These are phyloP conservation scores for Torymus texanus DNA, from an alignment of 2,888 invertebrate genomes.

Conservation along the genomic window DNA sequence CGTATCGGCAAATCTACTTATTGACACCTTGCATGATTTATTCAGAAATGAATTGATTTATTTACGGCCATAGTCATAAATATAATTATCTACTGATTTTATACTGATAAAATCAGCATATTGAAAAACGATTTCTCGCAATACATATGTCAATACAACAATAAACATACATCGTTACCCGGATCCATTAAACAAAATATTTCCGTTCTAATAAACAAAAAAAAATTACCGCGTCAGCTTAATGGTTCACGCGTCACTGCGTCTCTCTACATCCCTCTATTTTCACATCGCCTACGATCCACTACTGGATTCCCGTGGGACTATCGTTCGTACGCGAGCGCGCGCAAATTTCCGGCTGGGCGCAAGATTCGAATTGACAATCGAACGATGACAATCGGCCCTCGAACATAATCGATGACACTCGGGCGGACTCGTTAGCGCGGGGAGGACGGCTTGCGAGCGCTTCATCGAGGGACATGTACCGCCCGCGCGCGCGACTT, in stretches of 20 bases:
- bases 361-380: constrained; percentile 37
- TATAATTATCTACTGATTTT: too few species aligned
- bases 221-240: not conserved
- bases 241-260: not conserved
- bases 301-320: not conserved
- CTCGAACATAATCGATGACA: constrained; percentile 7
- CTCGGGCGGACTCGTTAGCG: constrained; percentile 1
- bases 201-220: not conserved
- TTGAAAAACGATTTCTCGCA: too few species aligned
- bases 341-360: constrained; percentile 1
- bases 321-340: not conserved
- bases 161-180: too few species aligned
- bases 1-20: too few species aligned
- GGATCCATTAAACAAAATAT: too few species aligned
- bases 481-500: not conserved
- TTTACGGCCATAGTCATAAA: too few species aligned
- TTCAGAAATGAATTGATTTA: too few species aligned
- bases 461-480: too few species aligned
- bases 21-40: too few species aligned
- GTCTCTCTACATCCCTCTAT: not conserved
- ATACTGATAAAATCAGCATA: too few species aligned
- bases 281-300: not conserved
- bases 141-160: too few species aligned
- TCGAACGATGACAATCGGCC: constrained; percentile 11
- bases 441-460: too few species aligned